Base-by-base conservation (phyloP, 2,113 vertebrate species). In the Cochlearius cochlearius region DNA sequence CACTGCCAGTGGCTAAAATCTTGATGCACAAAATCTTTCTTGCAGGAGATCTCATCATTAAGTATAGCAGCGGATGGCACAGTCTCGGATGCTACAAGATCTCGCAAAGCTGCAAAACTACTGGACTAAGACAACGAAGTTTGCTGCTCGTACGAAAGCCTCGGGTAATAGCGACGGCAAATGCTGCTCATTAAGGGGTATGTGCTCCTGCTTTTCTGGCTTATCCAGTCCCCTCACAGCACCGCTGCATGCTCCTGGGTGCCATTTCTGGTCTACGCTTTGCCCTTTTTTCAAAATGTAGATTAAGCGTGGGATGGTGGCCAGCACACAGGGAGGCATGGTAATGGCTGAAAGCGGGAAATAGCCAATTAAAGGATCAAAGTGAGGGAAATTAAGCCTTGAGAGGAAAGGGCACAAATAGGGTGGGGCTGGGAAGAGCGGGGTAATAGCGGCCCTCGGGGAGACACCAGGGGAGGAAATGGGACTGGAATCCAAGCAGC, bases 311-410 rank as follows among this genome's bases (percentile, higher is more conserved):
- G 82, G 78, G 88, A 86, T 69, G 73, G 62, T 90, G 86, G 86
- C 94, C 74, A 87, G 84, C 83, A 89, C 56, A 45, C 38, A 69
- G 84, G 76, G 94, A 96, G 93, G 81, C 53, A 80, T 62, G 8
- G 2, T 63, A 60, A 89, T 74, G 76, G 88, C 76, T 72, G 66
- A 78, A 47, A 96, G 79, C 1, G 39, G 91, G 95, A 97, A 96
- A 86, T 53, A 72, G 93, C 92, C 78, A 95, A 95, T 97, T 96
- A 97, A 86, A 79, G 41, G 91, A 95, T 96, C 93, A 96, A 97
- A 97, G 96, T 85, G 71, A 68, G 71, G 88, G 91, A 96, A 97
- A 97, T 95, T 50, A 90, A 93, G 47, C 62, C 82, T 85, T 55
- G 83, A 66, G 66, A 96, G 81, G 83, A 94, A 96, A 95, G 18